A percentile compares a stretch with the other conserved stretches of the same genome.
Conservation (phyloP, 2,797 vertebrate genomes). For the Muscicapa striata region DNA sequence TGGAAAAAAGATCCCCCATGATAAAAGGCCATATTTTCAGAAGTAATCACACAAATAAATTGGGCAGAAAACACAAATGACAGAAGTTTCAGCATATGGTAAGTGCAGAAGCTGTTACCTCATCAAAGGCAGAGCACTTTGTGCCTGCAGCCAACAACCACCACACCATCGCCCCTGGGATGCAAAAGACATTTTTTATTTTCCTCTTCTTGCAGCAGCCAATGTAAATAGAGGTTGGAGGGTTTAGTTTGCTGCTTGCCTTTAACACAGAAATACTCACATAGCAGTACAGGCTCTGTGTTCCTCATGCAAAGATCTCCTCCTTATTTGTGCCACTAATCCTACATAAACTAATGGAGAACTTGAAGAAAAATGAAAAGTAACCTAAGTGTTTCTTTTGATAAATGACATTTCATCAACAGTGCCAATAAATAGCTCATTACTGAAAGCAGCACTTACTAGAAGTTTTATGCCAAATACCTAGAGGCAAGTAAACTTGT, state of each 20-base stretch:
- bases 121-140: conserved; percentile 48
- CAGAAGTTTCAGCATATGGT: conserved; percentile 44
- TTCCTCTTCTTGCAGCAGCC: conserved; percentile 21
- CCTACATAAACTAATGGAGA: conserved; percentile 62
- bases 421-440: conserved; percentile 52
- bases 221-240: conserved; percentile 39
- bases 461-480: conserved; percentile 60
- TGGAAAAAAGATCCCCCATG: conserved; percentile 10
- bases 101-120: conserved; percentile 14
- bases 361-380: conserved; percentile 67
- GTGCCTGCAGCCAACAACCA: conserved; percentile 49
- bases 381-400: conserved; percentile 64
- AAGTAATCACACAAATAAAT: conserved; percentile 51
- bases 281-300: conserved; percentile 13
- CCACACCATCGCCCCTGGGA: neutral
- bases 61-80: conserved; percentile 21
- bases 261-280: conserved; percentile 37
- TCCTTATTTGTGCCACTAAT: conserved; percentile 72
- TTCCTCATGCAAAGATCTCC: conserved; percentile 43
- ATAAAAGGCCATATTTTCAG: conserved; percentile 33
- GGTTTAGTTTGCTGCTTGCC: neutral
- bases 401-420: conserved; percentile 67
- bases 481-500: conserved; percentile 18
- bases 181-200: neutral
- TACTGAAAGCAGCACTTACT: conserved; percentile 62